Base-by-base conservation (phyloP, 2,888 invertebrate species). In the Abrostola tripartita region DNA sequence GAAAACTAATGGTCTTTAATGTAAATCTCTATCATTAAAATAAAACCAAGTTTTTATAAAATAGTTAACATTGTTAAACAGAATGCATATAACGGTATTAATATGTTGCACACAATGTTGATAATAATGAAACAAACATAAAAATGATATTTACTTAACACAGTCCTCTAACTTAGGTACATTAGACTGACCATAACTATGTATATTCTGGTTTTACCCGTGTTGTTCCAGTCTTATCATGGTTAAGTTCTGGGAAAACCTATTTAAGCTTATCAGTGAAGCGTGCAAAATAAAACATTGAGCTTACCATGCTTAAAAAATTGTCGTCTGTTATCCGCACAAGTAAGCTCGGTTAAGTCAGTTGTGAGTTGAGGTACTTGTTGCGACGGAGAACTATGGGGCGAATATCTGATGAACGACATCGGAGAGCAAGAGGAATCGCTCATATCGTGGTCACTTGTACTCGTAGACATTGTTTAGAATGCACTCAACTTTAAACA, bases 301-400 rank as follows among this genome's bases (percentile, higher is more conserved):
- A 51, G 74, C 83, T 81, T 65, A 84, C 85, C 81, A 68, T 76
- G 71, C 62, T 60, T 71, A 7, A 75, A 42, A 56, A 69, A 81
- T 51, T 76, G 60, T 60, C 53, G 63, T 42, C 69, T 74, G 52
- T 74, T 78, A 52, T 91, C 92, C 0, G 75, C 68, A 72, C 90
- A 92, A 11, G 85, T 80, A 4, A 92, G 79, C 24, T 85, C 90
- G 1, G 86, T 89, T 63, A 92, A 79, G n/a, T 83, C 85, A 41
- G 79, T 85, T 0, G 89, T 85, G 4, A 92, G 77, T 37, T 92
- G 89, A 11, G 92, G 92, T 37, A 92, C 92, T 75, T 90, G 90
- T 65, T 92, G 93, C 5, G 89, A 88, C 0, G 93, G 93, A 0
- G 93, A 93, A 69, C 88, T 89, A 42, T 86, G 84, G 0, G 92